Percentiles rank a stretch among this genome's conserved stretches.
phyloP scores from a whole-genome alignment of 1,140 invertebrate species.

The Drosophila truncata region DNA sequence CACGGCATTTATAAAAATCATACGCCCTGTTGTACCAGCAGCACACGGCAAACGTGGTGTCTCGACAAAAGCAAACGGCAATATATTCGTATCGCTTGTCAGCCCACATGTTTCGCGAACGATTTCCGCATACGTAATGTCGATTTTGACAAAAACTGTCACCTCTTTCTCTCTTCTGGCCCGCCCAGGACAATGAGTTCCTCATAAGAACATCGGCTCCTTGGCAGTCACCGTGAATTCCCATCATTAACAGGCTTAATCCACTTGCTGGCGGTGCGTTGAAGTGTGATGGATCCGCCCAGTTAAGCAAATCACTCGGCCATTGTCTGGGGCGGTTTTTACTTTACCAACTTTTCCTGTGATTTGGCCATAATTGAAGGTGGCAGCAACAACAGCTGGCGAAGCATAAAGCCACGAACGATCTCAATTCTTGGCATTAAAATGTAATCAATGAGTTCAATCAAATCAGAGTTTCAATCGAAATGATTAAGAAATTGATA shows the following conservation, averaged over 20 bases:
- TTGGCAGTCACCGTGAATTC: slow-evolving; percentile 22
- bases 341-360: slow-evolving; percentile 18
- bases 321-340: slow-evolving; percentile 39
- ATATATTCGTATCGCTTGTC: slow-evolving; percentile 77
- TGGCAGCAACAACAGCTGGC: slow-evolving; percentile 14
- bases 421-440: slow-evolving; percentile 2
- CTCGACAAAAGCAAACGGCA: slow-evolving; percentile 44
- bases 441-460: slow-evolving; percentile 23
- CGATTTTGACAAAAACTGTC: slow-evolving; percentile 80
- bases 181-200: background rate
- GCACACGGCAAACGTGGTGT: slow-evolving; percentile 55
- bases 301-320: slow-evolving; percentile 52
- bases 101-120: slow-evolving; percentile 52
- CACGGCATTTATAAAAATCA: slow-evolving; percentile 81
- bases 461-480: background rate
- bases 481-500: background rate
- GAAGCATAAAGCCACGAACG: background rate
- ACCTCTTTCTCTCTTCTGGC: slow-evolving; percentile 9
- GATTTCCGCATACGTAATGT: slow-evolving; percentile 70
- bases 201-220: slow-evolving; percentile 51
- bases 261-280: slow-evolving; percentile 58
- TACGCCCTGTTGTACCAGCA: slow-evolving; percentile 79
- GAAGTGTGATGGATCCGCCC: slow-evolving; percentile 44
- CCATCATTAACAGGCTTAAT: slow-evolving; percentile 77
- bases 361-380: slow-evolving; percentile 53